A percentile compares a stretch with the other conserved stretches of the same genome.
These are phyloP conservation scores for Melanophora roralis DNA, from an alignment of 2,888 invertebrate genomes.

Conservation along the genomic window DNA sequence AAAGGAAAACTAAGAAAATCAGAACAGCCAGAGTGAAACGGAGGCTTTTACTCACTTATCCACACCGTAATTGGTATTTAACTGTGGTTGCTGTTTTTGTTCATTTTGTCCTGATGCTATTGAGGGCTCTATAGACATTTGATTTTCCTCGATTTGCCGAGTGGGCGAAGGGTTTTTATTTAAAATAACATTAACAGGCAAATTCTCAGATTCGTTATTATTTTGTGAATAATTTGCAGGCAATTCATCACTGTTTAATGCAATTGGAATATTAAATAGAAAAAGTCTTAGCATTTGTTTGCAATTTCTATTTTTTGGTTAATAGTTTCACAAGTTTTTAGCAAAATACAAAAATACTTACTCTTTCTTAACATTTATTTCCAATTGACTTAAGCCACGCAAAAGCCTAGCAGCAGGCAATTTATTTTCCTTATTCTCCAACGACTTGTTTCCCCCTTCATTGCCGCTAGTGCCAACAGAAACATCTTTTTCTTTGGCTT, in stretches of 20 bases:
- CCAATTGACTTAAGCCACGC: conserved; percentile 74
- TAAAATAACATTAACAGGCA: conserved; percentile 68
- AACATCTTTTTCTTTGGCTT: conserved; percentile 26
- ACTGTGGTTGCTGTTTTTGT: conserved; percentile 60
- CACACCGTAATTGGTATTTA: conserved; percentile 68
- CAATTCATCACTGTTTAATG: conserved; percentile 26
- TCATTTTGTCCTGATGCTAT: conserved; percentile 54
- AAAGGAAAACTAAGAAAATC: background rate
- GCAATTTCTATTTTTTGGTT: background rate
- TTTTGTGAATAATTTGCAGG: conserved; percentile 64
- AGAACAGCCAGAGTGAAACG: background rate
- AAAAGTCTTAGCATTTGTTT: background rate
- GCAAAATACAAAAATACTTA: conserved; percentile 68
- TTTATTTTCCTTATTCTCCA: conserved; percentile 72
- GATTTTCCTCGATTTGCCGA: conserved; percentile 57
- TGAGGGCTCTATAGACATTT: background rate
- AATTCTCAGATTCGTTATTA: conserved; percentile 54
- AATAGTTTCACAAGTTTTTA: background rate
- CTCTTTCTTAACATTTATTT: conserved; percentile 73
- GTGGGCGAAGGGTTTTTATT: conserved; percentile 73
- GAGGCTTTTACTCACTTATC: conserved; percentile 74
- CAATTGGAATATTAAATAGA: background rate
- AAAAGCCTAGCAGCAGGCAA: conserved; percentile 68
- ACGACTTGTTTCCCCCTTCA: conserved; percentile 44
- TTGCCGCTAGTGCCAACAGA: conserved; percentile 54